Evolutionary conservation across 2,113 vertebrate genomes (phyloP).

Genomic region (Alligator mississippiensis): DNA sequence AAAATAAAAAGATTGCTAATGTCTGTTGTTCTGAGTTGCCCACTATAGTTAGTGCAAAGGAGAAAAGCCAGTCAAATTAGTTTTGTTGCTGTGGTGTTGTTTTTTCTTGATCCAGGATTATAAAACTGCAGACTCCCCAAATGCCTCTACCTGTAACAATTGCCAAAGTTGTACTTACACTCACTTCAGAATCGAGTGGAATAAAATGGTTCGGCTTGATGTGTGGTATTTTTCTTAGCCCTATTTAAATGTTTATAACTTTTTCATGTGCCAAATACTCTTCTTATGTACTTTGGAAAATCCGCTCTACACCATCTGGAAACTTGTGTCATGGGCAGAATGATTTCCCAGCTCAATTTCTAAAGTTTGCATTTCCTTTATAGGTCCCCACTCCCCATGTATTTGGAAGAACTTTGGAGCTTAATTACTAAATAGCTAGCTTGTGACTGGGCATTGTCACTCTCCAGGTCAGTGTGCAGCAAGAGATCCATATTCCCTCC

Average conservation of each 20-base stretch:
- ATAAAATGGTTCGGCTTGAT: too few species aligned
- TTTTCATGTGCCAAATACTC: too few species aligned
- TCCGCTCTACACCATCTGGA: background rate
- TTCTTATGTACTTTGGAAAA: background rate
- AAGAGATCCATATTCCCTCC: too few species aligned
- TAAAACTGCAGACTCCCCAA: background rate
- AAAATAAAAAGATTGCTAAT: background rate
- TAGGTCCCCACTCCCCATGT: background rate
- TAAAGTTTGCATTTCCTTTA: background rate
- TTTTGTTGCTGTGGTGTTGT: background rate
- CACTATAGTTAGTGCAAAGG: background rate
- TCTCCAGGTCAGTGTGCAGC: too few species aligned
- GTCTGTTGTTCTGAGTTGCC: background rate
- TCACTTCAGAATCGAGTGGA: too few species aligned
- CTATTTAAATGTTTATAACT: too few species aligned
- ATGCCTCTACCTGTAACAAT: background rate
- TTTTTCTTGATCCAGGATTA: background rate
- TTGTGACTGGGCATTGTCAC: too few species aligned
- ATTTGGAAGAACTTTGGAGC: background rate
- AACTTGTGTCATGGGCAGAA: fast-evolving
- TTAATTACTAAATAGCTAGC: background rate
- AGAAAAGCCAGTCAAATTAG: background rate
- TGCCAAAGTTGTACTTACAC: too few species aligned
- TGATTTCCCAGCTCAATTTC: background rate
- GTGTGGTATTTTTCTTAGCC: background rate